These are phyloP conservation scores for Xylocopa sonorina DNA, from an alignment of 1,140 invertebrate species.

Conservation along the genomic window DNA sequence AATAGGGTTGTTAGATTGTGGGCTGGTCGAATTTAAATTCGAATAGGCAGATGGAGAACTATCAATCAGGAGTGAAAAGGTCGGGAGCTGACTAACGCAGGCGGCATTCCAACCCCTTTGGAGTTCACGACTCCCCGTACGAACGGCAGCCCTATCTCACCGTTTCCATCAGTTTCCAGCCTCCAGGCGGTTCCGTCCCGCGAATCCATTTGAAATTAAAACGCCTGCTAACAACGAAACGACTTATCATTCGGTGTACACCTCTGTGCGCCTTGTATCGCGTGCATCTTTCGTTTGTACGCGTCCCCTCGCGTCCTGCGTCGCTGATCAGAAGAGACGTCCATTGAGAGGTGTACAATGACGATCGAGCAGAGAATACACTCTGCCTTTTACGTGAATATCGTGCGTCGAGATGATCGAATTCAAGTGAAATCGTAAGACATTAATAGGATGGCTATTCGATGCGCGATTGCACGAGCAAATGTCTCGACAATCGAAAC, in stretches of 20 bases:
- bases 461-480: not conserved
- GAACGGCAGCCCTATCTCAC: conserved; percentile 19
- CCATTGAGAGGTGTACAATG: no score
- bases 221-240: conserved; percentile 31
- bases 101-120: conserved; percentile 31
- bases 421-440: not conserved
- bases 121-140: not conserved
- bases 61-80: conserved; percentile 13
- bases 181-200: not conserved
- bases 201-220: conserved; percentile 54
- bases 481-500: not conserved
- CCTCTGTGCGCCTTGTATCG: not conserved
- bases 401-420: no score
- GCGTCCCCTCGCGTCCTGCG: conserved; percentile 1
- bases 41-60: not conserved
- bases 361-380: no score
- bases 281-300: not conserved
- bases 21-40: no score
- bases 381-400: no score
- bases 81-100: conserved; percentile 46
- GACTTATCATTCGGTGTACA: not conserved
- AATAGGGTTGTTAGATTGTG: no score
- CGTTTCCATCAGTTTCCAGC: conserved; percentile 13
- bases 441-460: not conserved
- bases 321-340: no score